phyloP scores from a whole-genome alignment of 1,140 invertebrate species.

The Aphis gossypii region DNA sequence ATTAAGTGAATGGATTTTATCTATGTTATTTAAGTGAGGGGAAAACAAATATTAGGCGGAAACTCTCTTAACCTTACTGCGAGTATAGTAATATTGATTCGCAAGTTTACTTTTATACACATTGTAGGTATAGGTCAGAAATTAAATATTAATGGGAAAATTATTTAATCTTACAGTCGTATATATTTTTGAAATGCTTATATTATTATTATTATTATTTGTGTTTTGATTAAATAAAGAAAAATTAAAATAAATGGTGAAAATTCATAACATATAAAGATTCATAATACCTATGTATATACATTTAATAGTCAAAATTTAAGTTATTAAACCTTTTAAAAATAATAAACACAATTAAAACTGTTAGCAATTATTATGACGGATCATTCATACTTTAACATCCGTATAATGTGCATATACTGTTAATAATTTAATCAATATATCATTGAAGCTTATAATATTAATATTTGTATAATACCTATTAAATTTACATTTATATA shows the following conservation, averaged over 20 bases:
- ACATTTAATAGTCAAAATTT: not conserved
- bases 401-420: not conserved
- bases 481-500: not conserved
- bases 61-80: no score
- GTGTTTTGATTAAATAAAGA: not conserved
- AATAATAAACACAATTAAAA: not conserved
- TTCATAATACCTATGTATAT: not conserved
- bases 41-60: no score
- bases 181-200: not conserved
- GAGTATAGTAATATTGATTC: not conserved
- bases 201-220: not conserved
- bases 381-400: not conserved
- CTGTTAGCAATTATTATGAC: not conserved
- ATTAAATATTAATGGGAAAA: not conserved
- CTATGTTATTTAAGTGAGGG: no score
- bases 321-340: slow-evolving; percentile 15
- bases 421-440: slow-evolving; percentile 50
- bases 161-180: not conserved
- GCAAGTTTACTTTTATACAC: not conserved
- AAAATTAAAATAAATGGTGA: not conserved
- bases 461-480: not conserved
- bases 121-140: not conserved
- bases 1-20: no score
- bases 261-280: not conserved
- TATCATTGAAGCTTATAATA: not conserved